Evolutionary conservation across 2,888 invertebrate species (phyloP), one percentile per base, ranked within the genome.

Genomic region (Agrochola litura): DNA sequence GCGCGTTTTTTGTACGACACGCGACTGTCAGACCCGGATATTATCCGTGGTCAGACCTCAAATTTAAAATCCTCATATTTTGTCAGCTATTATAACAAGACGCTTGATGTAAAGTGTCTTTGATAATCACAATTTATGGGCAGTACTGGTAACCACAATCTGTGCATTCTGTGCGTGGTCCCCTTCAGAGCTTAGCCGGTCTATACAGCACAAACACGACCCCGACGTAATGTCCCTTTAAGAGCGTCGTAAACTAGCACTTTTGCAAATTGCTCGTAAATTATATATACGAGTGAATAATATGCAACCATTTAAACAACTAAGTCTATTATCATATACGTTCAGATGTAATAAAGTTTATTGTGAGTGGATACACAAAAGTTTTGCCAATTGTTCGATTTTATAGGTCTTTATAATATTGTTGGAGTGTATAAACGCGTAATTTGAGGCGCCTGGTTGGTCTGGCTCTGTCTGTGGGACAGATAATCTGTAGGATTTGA

Each of bases 251-350:
- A 93, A 94, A 91, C 85, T 89, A 92, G 90, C 94, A 94, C 95
- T 94, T 93, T 91, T 92, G 93, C 93, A 94, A 95, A 95, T 95
- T 95, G 95, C 87, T 94, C 94, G 93, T 96, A 95, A 95, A 95
- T 95, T 92, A 92, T 89, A 92, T 90, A 92, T 87, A 90, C 83
- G 90, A 91, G 89, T 89, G 91, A 91, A 92, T 91, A 89, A 91
- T 88, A 88, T 81, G 89, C 90, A 90, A 89, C 90, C 89, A 89
- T 89, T 88, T 89, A 90, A 82, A 88, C 90, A 90, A 91, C 89
- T 89, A 87, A 90, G 86, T 90, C 90, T 90, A 92, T 92, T 92
- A 93, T 90, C 84, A 89, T 84, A 86, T 85, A 88, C 73, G 82
- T 88, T 84, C 52, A 83, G 83, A 88, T 66, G 89, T 88, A 89